Evolutionary conservation across 2,888 invertebrate species (phyloP).

Genomic region (Plagodis dolabraria): DNA sequence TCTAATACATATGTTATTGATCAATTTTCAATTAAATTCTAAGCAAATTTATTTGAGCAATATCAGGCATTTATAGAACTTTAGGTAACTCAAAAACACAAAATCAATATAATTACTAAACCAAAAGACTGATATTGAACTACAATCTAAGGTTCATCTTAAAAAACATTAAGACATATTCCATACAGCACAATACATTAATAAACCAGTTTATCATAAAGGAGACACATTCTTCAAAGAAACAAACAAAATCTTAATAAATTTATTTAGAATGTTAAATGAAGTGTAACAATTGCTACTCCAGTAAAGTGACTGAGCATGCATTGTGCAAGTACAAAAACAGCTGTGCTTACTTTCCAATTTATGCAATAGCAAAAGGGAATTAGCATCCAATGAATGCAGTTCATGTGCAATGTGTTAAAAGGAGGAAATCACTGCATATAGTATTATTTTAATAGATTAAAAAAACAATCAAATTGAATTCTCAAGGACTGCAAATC

Average conservation of each 20-base stretch:
- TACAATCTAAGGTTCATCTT: too few species aligned
- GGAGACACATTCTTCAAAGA: background rate
- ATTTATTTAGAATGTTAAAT: background rate
- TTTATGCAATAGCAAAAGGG: slow-evolving; percentile 31
- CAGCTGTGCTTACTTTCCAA: slow-evolving; percentile 30
- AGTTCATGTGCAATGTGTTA: slow-evolving; percentile 2
- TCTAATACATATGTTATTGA: too few species aligned
- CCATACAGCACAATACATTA: background rate
- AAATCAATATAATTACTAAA: too few species aligned
- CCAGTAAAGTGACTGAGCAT: slow-evolving; percentile 6
- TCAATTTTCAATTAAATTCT: too few species aligned
- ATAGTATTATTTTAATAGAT: background rate
- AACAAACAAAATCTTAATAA: slow-evolving; percentile 10
- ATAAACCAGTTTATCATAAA: background rate
- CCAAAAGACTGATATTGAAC: too few species aligned
- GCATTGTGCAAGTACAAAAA: slow-evolving; percentile 29
- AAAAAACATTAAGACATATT: background rate
- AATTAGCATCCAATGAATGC: slow-evolving; percentile 22
- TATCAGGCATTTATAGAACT: too few species aligned
- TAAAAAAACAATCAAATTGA: too few species aligned
- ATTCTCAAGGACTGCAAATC: too few species aligned
- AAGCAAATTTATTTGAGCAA: too few species aligned
- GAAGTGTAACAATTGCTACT: slow-evolving; percentile 7
- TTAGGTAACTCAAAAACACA: too few species aligned
- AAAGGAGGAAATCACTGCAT: background rate